These are phyloP conservation scores for Rhineura floridana DNA, from an alignment of 2,113 vertebrate genomes.

Conservation along the genomic window DNA sequence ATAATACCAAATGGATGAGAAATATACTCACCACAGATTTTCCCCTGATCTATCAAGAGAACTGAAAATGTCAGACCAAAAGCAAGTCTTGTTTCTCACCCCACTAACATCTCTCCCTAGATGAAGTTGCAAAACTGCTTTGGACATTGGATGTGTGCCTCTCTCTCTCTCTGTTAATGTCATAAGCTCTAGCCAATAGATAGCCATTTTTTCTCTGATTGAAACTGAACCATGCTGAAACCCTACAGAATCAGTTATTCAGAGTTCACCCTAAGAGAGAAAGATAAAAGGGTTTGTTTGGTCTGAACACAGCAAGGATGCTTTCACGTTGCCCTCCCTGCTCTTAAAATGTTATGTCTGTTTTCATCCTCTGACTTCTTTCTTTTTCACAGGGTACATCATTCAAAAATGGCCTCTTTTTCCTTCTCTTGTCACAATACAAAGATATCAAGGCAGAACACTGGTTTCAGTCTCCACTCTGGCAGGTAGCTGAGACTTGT, in stretches of 20 bases:
- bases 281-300: not conserved
- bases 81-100: too few relatives aligned
- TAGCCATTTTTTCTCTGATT: not conserved
- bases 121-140: not conserved
- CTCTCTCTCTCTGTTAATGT: too few relatives aligned
- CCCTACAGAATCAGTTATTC: not conserved
- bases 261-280: not conserved
- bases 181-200: not conserved
- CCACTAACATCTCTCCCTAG: not conserved
- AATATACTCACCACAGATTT: not conserved
- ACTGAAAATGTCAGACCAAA: not conserved
- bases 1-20: not conserved
- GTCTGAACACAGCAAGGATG: not conserved
- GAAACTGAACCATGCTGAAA: not conserved
- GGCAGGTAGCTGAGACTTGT: not conserved
- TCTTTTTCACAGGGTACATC: not conserved
- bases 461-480: not conserved
- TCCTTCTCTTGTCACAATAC: not conserved
- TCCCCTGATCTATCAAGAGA: not conserved
- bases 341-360: not conserved
- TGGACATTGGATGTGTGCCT: not conserved
- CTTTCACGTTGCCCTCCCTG: not conserved
- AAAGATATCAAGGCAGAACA: not conserved
- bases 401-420: not conserved
- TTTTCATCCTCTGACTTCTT: not conserved